phyloP scores from a whole-genome alignment of 2,113 vertebrate genomes.

The Antechinus stuartii region DNA sequence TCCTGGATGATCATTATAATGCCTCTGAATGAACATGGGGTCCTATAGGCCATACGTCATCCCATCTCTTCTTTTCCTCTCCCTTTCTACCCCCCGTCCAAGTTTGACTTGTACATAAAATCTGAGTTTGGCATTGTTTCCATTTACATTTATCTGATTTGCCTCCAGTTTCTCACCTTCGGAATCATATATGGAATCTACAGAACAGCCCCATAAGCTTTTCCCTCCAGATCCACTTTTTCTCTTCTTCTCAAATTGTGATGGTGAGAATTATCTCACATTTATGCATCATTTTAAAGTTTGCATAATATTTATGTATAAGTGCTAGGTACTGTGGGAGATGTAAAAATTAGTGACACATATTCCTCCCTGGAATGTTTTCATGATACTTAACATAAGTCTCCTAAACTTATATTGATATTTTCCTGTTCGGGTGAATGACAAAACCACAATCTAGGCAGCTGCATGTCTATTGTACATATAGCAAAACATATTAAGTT shows the following conservation, averaged over 20 bases:
- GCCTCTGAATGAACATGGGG: background rate
- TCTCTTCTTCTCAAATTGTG: background rate
- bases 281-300: background rate
- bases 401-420: background rate
- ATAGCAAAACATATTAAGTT: background rate
- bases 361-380: background rate
- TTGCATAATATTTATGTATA: background rate
- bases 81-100: background rate
- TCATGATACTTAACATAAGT: background rate
- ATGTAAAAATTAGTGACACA: background rate
- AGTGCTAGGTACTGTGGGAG: background rate
- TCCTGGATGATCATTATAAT: background rate
- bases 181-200: background rate
- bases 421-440: background rate
- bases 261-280: background rate
- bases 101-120: background rate
- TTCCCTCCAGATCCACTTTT: background rate
- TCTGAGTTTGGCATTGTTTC: background rate
- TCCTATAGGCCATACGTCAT: background rate
- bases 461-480: constrained; percentile 1
- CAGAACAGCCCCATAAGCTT: background rate
- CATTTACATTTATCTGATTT: background rate
- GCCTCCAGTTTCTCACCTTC: no score
- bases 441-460: fast-evolving
- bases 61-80: background rate